phyloP scores from a whole-genome alignment of 2,888 invertebrate species.

The Linnaemya tessellans region DNA sequence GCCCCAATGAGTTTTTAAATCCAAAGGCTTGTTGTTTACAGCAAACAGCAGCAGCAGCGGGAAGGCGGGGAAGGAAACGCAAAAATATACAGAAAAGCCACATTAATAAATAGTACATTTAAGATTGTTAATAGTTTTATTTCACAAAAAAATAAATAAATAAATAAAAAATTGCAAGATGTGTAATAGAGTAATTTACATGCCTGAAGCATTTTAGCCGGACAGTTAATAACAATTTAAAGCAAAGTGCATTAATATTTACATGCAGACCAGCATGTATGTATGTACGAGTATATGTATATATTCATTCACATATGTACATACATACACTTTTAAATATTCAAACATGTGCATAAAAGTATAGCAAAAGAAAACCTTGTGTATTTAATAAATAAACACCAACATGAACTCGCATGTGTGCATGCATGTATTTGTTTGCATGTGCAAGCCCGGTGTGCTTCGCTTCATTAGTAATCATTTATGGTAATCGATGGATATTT shows the following conservation, averaged over 20 bases:
- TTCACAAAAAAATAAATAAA: neutral
- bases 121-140: conserved; percentile 24
- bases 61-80: neutral
- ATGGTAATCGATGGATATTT: too few relatives aligned
- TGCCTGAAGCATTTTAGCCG: conserved; percentile 59
- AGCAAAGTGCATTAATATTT: conserved; percentile 28
- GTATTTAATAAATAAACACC: neutral
- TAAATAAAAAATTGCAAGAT: conserved; percentile 34
- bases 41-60: neutral
- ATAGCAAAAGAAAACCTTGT: conserved; percentile 37
- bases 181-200: conserved; percentile 65
- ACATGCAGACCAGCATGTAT: neutral
- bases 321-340: neutral
- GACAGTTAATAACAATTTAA: conserved; percentile 44
- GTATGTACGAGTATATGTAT: neutral
- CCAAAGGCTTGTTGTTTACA: conserved; percentile 67
- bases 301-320: neutral
- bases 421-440: neutral
- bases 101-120: neutral
- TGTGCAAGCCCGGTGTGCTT: too few relatives aligned
- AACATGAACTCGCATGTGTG: too few relatives aligned
- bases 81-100: conserved; percentile 9
- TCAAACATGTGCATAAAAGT: neutral
- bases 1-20: conserved; percentile 85
- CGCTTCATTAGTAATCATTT: too few relatives aligned